Percentiles rank a stretch among this genome's conserved stretches.
phyloP scores from a whole-genome alignment of 2,888 invertebrate species.

The Cecidostiba fungosa region DNA sequence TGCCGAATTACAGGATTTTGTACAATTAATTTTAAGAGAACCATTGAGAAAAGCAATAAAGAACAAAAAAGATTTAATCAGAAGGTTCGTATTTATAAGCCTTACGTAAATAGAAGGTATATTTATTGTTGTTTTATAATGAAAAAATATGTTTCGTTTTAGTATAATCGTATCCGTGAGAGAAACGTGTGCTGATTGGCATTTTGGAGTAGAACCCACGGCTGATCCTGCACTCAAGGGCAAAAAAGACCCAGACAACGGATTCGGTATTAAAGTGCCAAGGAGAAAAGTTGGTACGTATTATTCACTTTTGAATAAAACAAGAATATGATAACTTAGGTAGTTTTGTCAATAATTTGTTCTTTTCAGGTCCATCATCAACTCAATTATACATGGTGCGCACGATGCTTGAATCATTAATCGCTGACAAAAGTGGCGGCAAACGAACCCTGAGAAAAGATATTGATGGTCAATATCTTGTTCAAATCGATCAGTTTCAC shows the following conservation, averaged over 20 bases:
- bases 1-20: conserved; percentile 97
- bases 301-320: conserved; percentile 19
- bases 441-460: conserved; percentile 97
- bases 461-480: conserved; percentile 95
- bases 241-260: conserved; percentile 96
- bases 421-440: conserved; percentile 98
- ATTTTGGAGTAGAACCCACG: conserved; percentile 93
- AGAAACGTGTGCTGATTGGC: conserved; percentile 98
- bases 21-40: conserved; percentile 93
- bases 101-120: conserved; percentile 8
- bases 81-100: conserved; percentile 82
- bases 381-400: conserved; percentile 99
- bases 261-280: conserved; percentile 95
- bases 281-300: conserved; percentile 93
- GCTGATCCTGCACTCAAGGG: conserved; percentile 96
- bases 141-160: background rate
- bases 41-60: conserved; percentile 97
- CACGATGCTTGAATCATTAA: conserved; percentile 98
- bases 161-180: conserved; percentile 98
- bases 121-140: conserved; percentile 28
- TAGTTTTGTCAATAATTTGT: conserved; percentile 27
- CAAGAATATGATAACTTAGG: conserved; percentile 40
- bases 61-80: conserved; percentile 97
- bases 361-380: conserved; percentile 88
- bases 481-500: conserved; percentile 97